Percentiles rank a stretch among this genome's conserved stretches.
phyloP scores from a whole-genome alignment of 37 sponge, comb jelly and placozoan species.

The Diacarnus erythraeanus region DNA sequence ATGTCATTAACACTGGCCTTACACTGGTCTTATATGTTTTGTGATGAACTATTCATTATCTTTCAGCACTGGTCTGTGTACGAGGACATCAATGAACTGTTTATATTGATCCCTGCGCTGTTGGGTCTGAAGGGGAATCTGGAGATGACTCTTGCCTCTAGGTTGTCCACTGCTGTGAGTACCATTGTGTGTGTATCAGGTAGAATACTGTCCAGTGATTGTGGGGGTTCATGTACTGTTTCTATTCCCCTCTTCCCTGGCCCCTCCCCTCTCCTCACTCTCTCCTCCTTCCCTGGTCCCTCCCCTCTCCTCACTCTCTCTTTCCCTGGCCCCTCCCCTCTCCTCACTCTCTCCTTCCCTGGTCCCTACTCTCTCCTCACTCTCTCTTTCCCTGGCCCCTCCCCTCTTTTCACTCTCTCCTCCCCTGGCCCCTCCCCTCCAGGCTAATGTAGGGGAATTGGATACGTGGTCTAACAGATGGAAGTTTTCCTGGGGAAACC shows the following conservation, averaged over 20 bases:
- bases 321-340: too few relatives aligned
- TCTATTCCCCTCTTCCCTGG: too few relatives aligned
- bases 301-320: too few relatives aligned
- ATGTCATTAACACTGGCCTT: too few relatives aligned
- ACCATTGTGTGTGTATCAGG: not conserved
- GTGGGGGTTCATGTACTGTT: not conserved
- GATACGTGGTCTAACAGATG: constrained; percentile 25
- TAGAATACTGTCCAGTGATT: not conserved
- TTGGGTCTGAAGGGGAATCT: constrained; percentile 97
- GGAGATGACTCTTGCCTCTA: constrained; percentile 97
- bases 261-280: too few relatives aligned
- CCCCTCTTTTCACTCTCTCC: not conserved
- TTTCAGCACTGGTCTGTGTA: constrained; percentile 80
- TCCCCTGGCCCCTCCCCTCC: not conserved
- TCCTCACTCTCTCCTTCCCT: too few relatives aligned
- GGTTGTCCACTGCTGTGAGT: constrained; percentile 96
- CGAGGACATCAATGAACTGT: constrained; percentile 77
- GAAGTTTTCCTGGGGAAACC: constrained; percentile 71
- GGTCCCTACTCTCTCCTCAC: not conserved
- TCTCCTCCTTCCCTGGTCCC: too few relatives aligned
- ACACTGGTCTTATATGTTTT: too few relatives aligned
- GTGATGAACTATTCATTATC: too few relatives aligned
- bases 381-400: not conserved
- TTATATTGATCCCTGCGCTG: constrained; percentile 93
- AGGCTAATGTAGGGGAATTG: constrained; percentile 85